Percentiles rank a stretch among this genome's conserved stretches.
Conservation (phyloP, 2,888 invertebrate species). For the Physocephala rufipes region DNA sequence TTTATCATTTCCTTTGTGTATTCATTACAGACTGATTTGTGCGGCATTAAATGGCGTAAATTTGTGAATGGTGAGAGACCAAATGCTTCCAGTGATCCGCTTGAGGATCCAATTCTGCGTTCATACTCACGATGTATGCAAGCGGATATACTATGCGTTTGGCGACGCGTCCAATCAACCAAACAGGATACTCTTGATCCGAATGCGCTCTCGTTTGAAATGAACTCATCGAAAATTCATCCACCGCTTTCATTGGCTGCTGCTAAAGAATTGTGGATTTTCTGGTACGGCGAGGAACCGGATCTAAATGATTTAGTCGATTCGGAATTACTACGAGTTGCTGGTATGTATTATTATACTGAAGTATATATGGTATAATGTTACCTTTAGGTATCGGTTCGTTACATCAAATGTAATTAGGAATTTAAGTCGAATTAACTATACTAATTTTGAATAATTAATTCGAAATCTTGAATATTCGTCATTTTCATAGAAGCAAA, state of each 20-base stretch:
- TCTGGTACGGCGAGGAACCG: conserved; percentile 99
- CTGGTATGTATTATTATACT: conserved; percentile 82
- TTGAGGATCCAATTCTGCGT: conserved; percentile 89
- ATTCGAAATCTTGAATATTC: no score
- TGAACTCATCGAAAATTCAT: conserved; percentile 69
- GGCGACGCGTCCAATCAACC: conserved; percentile 86
- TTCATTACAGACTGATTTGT: conserved; percentile 89
- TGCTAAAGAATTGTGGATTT: conserved; percentile 98
- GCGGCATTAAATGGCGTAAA: conserved; percentile 99
- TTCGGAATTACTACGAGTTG: conserved; percentile 82
- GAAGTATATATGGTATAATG: no score
- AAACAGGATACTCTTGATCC: conserved; percentile 67
- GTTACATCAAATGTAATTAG: no score
- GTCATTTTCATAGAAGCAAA: no score
- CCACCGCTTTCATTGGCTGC: conserved; percentile 84
- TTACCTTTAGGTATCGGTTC: no score
- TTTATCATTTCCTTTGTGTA: not conserved
- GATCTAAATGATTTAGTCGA: conserved; percentile 86
- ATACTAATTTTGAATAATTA: no score
- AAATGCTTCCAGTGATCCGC: conserved; percentile 71
- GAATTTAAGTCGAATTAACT: no score
- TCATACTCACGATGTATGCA: conserved; percentile 91
- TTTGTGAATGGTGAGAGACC: conserved; percentile 79
- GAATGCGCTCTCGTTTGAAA: conserved; percentile 67
- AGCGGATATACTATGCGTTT: conserved; percentile 96